Base-by-base conservation (phyloP, 1,140 invertebrate species). In the Microplitis demolitor region DNA sequence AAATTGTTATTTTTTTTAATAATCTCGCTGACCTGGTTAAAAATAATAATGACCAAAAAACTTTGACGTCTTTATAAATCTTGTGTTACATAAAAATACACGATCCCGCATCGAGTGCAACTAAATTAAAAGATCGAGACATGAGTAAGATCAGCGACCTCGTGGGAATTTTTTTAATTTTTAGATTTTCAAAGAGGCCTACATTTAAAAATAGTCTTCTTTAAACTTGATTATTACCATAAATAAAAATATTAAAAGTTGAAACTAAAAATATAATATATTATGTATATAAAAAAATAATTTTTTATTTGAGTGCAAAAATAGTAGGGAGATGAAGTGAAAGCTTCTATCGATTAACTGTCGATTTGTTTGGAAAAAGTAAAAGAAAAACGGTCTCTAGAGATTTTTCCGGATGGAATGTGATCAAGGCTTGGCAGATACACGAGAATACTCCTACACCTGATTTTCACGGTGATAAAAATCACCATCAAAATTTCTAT, bases 331-430 rank as follows among this genome's bases (percentile, higher is more conserved):
- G 75, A 67, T 69, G 62, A 50, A 33, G 61, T 73, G 71, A 70
- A 74, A 79, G 74, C 76, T 78, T 77, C 72, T 85, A 86, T 86
- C 83, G 85, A 86, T 86, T 86, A 85, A 75, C 82, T 85, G 85
- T 86, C 85, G 79, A 73, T 80, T 84, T 79, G 81, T 85, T 84
- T 82, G 78, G 79, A 78, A 79, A 84, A 85, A 84, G 83, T 84
- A 85, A 86, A 85, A 84, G 84, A 85, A 83, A 84, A 86, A 79
- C 80, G 80, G 64, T 68, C 84, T 77, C 83, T 74, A 71, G 85
- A 83, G 85, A 85, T 74, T 76, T 53, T 45, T 68, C 70, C 66
- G 37, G 74, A 70, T 72, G 75, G 67, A 76, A 78, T 79, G 74
- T 81, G 80, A 84, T 83, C 75, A 73, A 61, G 71, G 73, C 56